A percentile compares a stretch with the other conserved stretches of the same genome.
Conservation (phyloP, 2,113 vertebrate genomes). For the Ceyx melanurus region DNA sequence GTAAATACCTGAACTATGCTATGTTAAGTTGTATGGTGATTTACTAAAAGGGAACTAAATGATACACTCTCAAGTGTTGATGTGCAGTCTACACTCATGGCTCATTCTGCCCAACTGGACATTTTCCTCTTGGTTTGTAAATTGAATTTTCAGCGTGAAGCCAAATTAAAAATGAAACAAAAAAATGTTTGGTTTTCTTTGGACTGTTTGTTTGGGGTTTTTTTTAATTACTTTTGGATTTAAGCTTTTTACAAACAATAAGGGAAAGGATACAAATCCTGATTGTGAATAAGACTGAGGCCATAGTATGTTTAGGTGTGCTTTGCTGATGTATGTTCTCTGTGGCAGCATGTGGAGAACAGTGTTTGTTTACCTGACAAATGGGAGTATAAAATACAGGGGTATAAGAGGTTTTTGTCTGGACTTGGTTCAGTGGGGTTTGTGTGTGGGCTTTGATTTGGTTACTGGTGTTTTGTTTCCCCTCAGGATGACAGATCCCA, state of each 20-base stretch:
- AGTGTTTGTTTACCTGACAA: background rate
- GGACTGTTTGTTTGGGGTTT: background rate
- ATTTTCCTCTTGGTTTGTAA: conserved; percentile 59
- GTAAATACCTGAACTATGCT: background rate
- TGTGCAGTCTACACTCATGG: conserved; percentile 21
- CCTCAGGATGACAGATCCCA: background rate
- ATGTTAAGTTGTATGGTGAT: background rate
- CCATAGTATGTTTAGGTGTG: accelerated
- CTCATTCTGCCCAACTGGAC: conserved; percentile 43
- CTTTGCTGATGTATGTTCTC: background rate
- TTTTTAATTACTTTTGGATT: background rate
- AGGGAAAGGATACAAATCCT: background rate
- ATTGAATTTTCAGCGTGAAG: conserved; percentile 59
- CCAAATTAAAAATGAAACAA: conserved; percentile 60
- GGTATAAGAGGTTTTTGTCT: accelerated
- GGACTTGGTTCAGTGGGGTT: background rate
- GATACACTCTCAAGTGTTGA: conserved; percentile 34
- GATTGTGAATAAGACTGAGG: background rate
- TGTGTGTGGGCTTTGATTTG: background rate
- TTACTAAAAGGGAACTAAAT: conserved; percentile 34
- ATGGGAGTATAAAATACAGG: background rate
- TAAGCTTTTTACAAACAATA: background rate
- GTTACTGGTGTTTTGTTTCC: background rate
- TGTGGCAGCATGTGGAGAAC: background rate
- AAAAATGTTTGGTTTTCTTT: conserved; percentile 28